Conservation (phyloP, 2,888 invertebrate genomes). For the Pseudococcus longispinus region DNA sequence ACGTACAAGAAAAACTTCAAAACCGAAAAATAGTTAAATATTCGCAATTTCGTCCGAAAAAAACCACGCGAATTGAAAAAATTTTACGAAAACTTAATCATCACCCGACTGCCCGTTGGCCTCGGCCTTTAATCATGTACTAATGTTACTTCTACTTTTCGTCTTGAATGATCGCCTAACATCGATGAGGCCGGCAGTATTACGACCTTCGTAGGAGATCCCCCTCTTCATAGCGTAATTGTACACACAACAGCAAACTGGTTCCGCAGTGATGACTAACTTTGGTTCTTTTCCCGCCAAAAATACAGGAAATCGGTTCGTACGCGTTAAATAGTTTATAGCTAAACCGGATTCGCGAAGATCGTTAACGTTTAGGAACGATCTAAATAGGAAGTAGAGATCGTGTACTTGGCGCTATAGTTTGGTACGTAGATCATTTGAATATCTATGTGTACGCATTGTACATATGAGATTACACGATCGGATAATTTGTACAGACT, state of each 20-base stretch:
- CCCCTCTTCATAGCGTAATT: slow-evolving; percentile 41
- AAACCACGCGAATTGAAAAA: not conserved
- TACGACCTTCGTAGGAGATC: slow-evolving; percentile 53
- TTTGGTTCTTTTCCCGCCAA: slow-evolving; percentile 47
- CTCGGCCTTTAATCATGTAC: slow-evolving; percentile 57
- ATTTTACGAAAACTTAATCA: slow-evolving; percentile 20
- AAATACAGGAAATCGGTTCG: not conserved
- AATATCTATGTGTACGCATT: not conserved
- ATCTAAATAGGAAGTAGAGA: slow-evolving; percentile 9
- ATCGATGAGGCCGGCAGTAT: slow-evolving; percentile 54
- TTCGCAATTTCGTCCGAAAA: slow-evolving; percentile 23
- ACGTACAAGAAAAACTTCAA: not conserved
- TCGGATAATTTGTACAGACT: slow-evolving; percentile 9
- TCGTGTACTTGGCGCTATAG: slow-evolving; percentile 35
- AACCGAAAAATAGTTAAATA: slow-evolving; percentile 24
- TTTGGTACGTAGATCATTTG: not conserved
- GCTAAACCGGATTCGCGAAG: slow-evolving; percentile 36
- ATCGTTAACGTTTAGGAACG: not conserved
- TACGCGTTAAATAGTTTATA: not conserved
- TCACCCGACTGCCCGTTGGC: slow-evolving; percentile 58
- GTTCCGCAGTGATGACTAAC: slow-evolving; percentile 56
- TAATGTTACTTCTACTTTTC: slow-evolving; percentile 32
- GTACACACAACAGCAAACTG: slow-evolving; percentile 36
- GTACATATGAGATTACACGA: not conserved
- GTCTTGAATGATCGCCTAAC: slow-evolving; percentile 51